Base-by-base conservation (phyloP, 2,797 vertebrate species). In the Hydrocynus forskahlii region DNA sequence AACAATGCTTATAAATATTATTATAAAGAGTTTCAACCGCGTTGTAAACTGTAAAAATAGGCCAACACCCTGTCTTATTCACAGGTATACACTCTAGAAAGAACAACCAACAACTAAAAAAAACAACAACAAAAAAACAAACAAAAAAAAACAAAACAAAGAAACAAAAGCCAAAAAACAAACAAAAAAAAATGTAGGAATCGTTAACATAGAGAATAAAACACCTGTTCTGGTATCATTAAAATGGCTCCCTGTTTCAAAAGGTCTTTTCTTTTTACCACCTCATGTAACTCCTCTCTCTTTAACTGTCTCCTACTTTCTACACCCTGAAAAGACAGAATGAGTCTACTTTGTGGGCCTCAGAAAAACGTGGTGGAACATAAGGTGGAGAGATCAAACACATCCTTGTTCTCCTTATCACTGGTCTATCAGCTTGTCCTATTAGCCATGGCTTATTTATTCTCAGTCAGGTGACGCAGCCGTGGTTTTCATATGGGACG, bases 381-480 rank as follows among this genome's bases (percentile, higher is more conserved):
- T 23, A n/a, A 16, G 63, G 45, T 21, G 19, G 66, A 60, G 60
- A 62, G 23, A 25, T 80, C 19, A 38, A 2, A 63, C 40, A 69
- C 68, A 29, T 59, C 25, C 68, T 48, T 62, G 4, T 35, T 12
- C 13, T 6, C 69, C 29, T 82, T 48, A 73, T 78, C 80, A 57
- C 23, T 35, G 35, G 12, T n/a, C 40, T 75, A 59, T 68, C 38
- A 7, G 12, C 13, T 0, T 7, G 1, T 48, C 29, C 35, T 25
- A 55, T 70, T 80, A 54, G 62, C 17, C 67, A 64, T 23, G 35
- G 68, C 23, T 21, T 17, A 19, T 76, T 72, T 79, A 40, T 50
- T 76, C 73, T 50, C 73, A 69, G 70, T 79, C 73, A 64, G 67
- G 23, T 38, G 17, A 52, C 12, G 19, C 38, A 59, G 73, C 55